A percentile compares a stretch with the other conserved stretches of the same genome.
phyloP scores from a whole-genome alignment of 2,113 vertebrate genomes.

The Mesoclemmys tuberculata region DNA sequence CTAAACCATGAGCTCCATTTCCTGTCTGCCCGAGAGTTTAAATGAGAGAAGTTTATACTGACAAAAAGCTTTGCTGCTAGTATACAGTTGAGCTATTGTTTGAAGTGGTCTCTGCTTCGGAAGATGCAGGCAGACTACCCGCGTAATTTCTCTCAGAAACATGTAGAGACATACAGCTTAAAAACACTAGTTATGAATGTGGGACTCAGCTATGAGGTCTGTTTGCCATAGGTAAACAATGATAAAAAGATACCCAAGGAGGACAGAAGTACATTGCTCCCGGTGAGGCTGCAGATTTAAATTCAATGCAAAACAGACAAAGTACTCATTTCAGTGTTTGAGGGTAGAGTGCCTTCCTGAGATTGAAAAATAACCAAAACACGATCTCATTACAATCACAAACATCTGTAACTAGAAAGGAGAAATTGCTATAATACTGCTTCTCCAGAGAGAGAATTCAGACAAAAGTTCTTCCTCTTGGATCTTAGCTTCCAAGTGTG shows the following conservation, averaged over 20 bases:
- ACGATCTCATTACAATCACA: not conserved
- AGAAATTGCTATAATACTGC: not conserved
- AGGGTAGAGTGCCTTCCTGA: rapidly evolving
- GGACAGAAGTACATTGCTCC: not conserved
- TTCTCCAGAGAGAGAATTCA: rapidly evolving
- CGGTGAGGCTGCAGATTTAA: not conserved
- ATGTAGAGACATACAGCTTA: not conserved
- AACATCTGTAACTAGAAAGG: not conserved
- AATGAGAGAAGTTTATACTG: not conserved
- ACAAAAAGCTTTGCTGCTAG: not conserved
- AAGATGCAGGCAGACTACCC: not conserved
- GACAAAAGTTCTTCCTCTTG: not conserved
- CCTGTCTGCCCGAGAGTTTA: not conserved
- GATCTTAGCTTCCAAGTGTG: too few relatives aligned
- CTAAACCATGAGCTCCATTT: not conserved
- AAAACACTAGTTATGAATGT: not conserved
- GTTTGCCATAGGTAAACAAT: not conserved
- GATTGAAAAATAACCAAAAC: not conserved
- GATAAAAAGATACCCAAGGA: not conserved
- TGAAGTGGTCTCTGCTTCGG: not conserved
- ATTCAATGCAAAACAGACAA: not conserved
- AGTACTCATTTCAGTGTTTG: rapidly evolving
- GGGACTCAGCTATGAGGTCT: not conserved
- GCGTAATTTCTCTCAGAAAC: not conserved
- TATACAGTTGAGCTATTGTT: not conserved